Percentiles rank a stretch among this genome's conserved stretches.
Conservation (phyloP, 2,113 vertebrate species). For the Sprattus sprattus region DNA sequence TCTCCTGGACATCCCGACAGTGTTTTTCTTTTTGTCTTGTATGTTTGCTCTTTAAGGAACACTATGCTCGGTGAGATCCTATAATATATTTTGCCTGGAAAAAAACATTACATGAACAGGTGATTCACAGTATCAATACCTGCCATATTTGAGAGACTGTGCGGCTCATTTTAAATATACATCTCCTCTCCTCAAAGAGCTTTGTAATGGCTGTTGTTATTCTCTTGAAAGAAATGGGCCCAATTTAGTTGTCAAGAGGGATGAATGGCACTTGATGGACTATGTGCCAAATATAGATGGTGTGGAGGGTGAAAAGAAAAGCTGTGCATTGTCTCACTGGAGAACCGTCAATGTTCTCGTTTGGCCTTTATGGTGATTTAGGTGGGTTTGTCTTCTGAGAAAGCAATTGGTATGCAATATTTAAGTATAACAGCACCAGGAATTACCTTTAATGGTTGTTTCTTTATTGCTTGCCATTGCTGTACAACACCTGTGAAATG, state of each 20-base stretch:
- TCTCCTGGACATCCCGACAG: neutral
- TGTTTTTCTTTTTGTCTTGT: neutral
- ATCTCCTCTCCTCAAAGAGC: neutral
- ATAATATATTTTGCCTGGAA: neutral
- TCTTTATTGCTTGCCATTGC: neutral
- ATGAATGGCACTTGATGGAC: neutral
- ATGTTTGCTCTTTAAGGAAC: neutral
- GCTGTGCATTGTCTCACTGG: neutral
- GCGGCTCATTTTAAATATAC: neutral
- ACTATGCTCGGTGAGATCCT: neutral
- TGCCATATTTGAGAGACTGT: neutral
- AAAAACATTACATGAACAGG: neutral
- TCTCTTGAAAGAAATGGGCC: neutral
- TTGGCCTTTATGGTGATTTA: neutral
- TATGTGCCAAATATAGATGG: neutral
- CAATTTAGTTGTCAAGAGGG: constrained; percentile 1
- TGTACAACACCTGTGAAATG: neutral
- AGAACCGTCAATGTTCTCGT: neutral
- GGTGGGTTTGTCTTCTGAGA: neutral
- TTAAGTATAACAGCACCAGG: neutral
- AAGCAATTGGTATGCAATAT: neutral
- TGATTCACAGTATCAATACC: neutral
- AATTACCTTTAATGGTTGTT: neutral
- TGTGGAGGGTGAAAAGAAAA: neutral
- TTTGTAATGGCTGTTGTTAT: neutral